These are phyloP conservation scores for Cyrtorhinus lividipennis DNA, from an alignment of 1,140 invertebrate species.

Conservation along the genomic window DNA sequence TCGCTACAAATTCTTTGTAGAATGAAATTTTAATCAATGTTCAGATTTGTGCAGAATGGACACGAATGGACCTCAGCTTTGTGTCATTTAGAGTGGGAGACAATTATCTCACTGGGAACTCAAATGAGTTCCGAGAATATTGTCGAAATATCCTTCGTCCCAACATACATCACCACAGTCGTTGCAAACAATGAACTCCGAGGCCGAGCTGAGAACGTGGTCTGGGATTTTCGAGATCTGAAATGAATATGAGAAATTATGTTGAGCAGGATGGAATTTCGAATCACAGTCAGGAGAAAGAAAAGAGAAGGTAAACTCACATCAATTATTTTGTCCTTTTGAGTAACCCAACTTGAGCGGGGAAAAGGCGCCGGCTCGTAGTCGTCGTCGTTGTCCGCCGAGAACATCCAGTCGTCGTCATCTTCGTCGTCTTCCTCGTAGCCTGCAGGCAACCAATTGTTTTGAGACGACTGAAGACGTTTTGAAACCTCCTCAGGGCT, in stretches of 20 bases:
- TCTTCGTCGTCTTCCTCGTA: neutral
- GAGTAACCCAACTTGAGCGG: neutral
- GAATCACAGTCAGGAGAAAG: no score
- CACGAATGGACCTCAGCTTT: no score
- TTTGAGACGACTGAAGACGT: neutral
- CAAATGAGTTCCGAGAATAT: conserved; percentile 27
- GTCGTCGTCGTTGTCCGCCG: neutral
- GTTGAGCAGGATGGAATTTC: no score
- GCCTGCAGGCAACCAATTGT: neutral
- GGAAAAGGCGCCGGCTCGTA: neutral
- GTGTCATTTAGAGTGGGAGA: no score
- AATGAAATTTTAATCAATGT: no score
- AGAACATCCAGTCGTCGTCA: conserved; percentile 23
- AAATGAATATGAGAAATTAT: no score
- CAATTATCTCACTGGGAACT: neutral
- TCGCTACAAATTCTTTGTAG: no score
- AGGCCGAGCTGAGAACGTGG: conserved; percentile 33
- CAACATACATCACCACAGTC: conserved; percentile 50
- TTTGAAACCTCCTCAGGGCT: neutral
- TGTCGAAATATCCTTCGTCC: conserved; percentile 42
- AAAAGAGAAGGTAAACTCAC: neutral
- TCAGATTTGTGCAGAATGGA: no score
- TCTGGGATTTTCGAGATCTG: conserved; percentile 37
- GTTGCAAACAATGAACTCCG: conserved; percentile 43
- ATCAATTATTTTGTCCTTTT: neutral